Conservation (phyloP, 2,797 vertebrate species). For the Cyclura pinguis region DNA sequence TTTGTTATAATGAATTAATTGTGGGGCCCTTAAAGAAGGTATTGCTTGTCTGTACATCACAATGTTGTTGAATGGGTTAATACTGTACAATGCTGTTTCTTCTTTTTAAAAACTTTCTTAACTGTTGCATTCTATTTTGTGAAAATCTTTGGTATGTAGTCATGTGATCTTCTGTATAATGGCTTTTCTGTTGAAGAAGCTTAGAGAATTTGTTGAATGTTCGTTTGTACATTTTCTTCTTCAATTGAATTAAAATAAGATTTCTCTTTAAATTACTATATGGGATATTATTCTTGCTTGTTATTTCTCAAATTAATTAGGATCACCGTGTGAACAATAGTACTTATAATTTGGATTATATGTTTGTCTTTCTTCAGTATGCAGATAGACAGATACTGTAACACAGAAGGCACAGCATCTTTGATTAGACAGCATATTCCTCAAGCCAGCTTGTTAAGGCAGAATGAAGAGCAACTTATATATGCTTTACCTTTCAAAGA, state of each 20-base stretch:
- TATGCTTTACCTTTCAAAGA: slow-evolving; percentile 93
- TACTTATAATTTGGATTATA: neutral
- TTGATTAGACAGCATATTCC: slow-evolving; percentile 89
- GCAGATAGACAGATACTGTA: slow-evolving; percentile 85
- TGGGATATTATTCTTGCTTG: neutral
- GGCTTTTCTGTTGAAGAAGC: neutral
- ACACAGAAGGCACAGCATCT: slow-evolving; percentile 80
- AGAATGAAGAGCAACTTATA: slow-evolving; percentile 88
- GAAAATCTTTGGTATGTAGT: neutral
- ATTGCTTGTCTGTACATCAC: neutral
- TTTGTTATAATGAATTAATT: neutral
- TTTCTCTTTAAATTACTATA: neutral
- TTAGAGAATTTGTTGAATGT: neutral
- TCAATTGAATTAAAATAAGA: neutral
- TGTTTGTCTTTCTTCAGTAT: slow-evolving; percentile 78
- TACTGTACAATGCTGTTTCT: neutral
- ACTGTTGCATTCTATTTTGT: neutral
- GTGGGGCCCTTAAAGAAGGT: neutral
- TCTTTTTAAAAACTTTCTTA: neutral
- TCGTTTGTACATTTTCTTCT: neutral
- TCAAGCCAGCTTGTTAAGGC: slow-evolving; percentile 86
- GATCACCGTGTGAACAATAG: no score
- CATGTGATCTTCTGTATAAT: no score
- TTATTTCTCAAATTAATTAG: accelerated
- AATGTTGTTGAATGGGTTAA: neutral